phyloP scores from a whole-genome alignment of 2,888 invertebrate genomes.

The Dolomedes plantarius region DNA sequence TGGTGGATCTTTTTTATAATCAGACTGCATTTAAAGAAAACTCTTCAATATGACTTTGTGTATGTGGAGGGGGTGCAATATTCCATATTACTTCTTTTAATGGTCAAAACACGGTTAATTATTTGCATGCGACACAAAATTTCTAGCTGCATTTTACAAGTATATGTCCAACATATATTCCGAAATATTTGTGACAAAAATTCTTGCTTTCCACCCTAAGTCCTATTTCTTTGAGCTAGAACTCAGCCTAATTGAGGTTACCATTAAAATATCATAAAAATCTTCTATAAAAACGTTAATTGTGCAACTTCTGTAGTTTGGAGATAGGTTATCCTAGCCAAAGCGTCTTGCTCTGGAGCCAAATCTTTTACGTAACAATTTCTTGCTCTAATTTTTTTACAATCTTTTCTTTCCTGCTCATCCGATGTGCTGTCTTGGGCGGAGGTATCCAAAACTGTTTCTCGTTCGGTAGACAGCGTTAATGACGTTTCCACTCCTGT shows the following conservation, averaged over 20 bases:
- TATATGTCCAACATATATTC: no score
- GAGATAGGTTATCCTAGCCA: not conserved
- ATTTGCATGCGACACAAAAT: no score
- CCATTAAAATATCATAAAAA: not conserved
- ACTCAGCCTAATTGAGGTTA: not conserved
- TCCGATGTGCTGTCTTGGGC: not conserved
- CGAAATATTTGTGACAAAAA: no score
- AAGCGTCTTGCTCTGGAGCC: not conserved
- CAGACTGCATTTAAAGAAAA: no score
- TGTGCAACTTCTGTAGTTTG: not conserved
- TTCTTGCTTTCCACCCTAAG: no score
- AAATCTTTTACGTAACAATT: not conserved
- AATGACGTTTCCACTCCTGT: not conserved
- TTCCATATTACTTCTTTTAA: no score
- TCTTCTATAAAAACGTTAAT: not conserved
- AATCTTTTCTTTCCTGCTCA: not conserved
- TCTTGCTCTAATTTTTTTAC: not conserved
- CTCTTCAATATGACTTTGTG: no score
- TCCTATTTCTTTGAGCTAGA: not conserved
- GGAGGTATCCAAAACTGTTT: not conserved
- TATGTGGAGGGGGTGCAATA: no score
- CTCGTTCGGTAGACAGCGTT: not conserved
- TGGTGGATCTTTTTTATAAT: no score
- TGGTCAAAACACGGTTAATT: no score
- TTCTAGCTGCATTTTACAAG: no score